phyloP scores from a whole-genome alignment of 2,888 invertebrate genomes.

The Ochropacha duplaris region DNA sequence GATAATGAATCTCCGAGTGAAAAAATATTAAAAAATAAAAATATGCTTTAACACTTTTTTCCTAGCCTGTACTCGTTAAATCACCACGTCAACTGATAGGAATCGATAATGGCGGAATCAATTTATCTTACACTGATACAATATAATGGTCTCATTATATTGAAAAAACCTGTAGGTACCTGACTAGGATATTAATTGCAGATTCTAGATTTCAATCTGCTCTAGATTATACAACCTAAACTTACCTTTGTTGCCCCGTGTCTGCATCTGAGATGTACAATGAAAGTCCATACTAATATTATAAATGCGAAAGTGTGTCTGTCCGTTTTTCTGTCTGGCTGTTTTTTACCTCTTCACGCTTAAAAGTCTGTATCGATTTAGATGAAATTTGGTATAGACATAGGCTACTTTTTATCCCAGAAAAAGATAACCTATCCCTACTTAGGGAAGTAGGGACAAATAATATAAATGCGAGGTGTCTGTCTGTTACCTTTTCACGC shows the following conservation, averaged over 20 bases:
- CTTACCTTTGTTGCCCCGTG: background rate
- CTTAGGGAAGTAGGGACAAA: no score
- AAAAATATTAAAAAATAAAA: no score
- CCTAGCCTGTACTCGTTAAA: background rate
- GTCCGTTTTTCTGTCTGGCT: no score
- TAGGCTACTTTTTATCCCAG: no score
- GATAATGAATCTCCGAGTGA: no score
- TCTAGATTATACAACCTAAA: background rate
- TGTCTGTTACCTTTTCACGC: no score
- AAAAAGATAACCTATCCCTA: no score
- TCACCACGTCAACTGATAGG: background rate
- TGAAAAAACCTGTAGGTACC: background rate
- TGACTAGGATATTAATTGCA: background rate
- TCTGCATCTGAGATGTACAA: background rate
- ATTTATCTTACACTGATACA: background rate
- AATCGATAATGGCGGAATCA: background rate
- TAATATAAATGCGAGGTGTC: no score
- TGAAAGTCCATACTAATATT: background rate
- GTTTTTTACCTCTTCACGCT: no score
- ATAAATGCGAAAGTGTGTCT: no score
- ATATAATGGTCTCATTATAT: background rate
- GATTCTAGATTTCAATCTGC: background rate
- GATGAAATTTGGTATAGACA: no score
- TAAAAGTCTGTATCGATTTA: no score
- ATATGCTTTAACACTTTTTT: background rate